phyloP scores from a whole-genome alignment of 2,113 vertebrate species.

The Cochlearius cochlearius region DNA sequence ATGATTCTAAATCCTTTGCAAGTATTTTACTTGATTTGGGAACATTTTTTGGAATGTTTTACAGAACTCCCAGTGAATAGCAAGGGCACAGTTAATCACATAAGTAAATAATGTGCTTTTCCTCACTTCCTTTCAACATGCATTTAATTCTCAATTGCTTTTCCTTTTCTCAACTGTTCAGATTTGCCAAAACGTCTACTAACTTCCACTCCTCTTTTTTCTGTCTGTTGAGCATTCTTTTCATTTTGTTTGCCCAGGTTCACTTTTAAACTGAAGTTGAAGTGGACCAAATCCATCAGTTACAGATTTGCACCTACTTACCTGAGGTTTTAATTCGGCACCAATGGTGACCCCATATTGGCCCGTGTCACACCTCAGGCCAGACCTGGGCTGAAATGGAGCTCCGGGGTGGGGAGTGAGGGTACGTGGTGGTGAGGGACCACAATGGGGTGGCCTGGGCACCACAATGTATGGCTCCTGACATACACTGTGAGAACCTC shows the following conservation, averaged over 20 bases:
- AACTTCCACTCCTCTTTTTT: neutral
- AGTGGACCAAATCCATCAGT: neutral
- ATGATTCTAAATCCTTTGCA: neutral
- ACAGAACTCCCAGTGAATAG: neutral
- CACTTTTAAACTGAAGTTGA: neutral
- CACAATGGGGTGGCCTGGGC: neutral
- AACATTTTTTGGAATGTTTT: neutral
- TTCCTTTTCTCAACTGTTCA: neutral
- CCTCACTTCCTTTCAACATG: neutral
- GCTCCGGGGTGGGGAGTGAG: neutral
- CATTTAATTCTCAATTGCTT: neutral
- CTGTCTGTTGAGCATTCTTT: neutral
- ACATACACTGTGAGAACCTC: neutral
- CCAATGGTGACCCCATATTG: rapidly evolving
- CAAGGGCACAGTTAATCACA: neutral
- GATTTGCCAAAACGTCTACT: neutral
- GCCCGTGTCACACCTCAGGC: neutral
- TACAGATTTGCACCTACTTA: neutral
- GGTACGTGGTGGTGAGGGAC: rapidly evolving
- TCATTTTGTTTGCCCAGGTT: neutral
- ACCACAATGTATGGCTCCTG: neutral
- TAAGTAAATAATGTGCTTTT: slow-evolving; percentile 1
- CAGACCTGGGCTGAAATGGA: neutral
- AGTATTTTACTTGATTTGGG: neutral
- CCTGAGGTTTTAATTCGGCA: neutral